Evolutionary conservation across 2,888 invertebrate genomes (phyloP), one percentile per base, ranked within the genome.

Genomic region (Cephus pygmeus): DNA sequence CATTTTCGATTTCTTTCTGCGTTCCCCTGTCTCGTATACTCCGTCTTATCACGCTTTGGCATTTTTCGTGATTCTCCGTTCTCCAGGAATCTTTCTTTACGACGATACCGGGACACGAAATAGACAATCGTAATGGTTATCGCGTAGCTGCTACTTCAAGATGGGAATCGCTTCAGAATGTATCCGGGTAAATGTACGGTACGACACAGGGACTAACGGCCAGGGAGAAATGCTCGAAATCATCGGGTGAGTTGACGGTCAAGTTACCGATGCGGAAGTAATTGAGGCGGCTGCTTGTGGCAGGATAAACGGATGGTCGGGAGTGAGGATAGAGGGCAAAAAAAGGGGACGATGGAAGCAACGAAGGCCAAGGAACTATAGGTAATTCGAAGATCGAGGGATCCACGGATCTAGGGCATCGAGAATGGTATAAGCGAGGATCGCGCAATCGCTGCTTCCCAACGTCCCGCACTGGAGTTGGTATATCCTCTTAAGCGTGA

Each of bases 251-350:
- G 83, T 76, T 82, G 81, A 82, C 80, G 82, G 77, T 79, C 81
- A 82, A 84, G 81, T 83, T 84, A 83, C 78, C 84, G 82, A 81
- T 83, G 84, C 83, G 87, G 88, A 89, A 88, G 87, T 89, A 89
- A 89, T 87, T 15, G 4, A 15, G 15, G 40, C 15, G 15, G 40
- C 40, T 40, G 40, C 40, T 40, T 40, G 40, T 40, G 40, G 40
- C 40, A 40, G 40, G 40, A 15, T 40, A 40, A 40, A 40, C 40
- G 40, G 40, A 40, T 40, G 40, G 40, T 15, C 15, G 40, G 15
- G 40, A 40, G 40, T 40, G 15, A 40, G 12, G 36, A 36, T 36
- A 85, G 87, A 15, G 15, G 15, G 15, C 6, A 15, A 40, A 15
- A 40, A 15, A 15, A 56, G 23, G 23, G 56, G 56, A 2, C 56